Conservation (phyloP, 2,797 vertebrate genomes). For the Anguilla pacifica region DNA sequence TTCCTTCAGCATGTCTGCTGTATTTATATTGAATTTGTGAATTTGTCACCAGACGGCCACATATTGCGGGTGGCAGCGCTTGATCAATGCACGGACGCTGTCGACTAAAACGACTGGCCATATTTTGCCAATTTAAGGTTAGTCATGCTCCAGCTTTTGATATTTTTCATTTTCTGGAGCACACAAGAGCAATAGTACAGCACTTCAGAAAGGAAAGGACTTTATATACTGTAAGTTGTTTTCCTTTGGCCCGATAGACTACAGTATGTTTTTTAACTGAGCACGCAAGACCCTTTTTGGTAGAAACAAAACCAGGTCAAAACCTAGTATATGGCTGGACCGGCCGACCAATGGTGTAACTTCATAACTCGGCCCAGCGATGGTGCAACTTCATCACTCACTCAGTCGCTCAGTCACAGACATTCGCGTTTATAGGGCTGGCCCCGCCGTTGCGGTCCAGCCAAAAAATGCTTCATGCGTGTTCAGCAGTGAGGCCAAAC, state of each 20-base stretch:
- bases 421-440: no score
- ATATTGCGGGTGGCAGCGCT: background rate
- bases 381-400: no score
- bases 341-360: no score
- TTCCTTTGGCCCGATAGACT: background rate
- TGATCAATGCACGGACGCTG: background rate
- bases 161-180: background rate
- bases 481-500: background rate
- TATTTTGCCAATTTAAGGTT: background rate
- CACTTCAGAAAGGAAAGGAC: background rate
- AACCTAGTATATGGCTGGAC: no score
- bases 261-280: background rate
- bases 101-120: background rate
- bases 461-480: background rate
- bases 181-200: background rate
- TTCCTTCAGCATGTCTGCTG: background rate
- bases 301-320: no score
- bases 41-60: constrained; percentile 1
- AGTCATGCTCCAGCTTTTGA: background rate
- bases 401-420: no score
- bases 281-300: background rate
- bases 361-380: no score
- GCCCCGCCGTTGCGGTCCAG: no score
- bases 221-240: background rate
- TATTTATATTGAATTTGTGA: background rate